A percentile compares a stretch with the other conserved stretches of the same genome.
Evolutionary conservation across 2,113 vertebrate species (phyloP).

Genomic region (Xerus inauris): DNA sequence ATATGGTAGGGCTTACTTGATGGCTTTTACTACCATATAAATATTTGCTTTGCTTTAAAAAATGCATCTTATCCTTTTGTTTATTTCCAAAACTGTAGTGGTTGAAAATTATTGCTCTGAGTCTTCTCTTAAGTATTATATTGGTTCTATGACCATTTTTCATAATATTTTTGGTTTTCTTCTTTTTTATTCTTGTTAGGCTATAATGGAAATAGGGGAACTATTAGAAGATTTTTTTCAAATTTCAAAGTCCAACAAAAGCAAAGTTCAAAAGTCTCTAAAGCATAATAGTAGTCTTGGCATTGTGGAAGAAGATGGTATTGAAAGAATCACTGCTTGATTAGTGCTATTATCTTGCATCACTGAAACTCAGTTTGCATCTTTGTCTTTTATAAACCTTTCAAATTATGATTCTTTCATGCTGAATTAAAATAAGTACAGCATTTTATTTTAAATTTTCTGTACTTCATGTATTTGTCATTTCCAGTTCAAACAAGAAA

Average conservation of each 20-base stretch:
- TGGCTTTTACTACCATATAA: neutral
- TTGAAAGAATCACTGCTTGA: neutral
- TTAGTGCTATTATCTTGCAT: neutral
- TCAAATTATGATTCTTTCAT: neutral
- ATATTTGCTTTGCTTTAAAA: neutral
- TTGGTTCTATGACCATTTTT: neutral
- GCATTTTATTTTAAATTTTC: conserved; percentile 5
- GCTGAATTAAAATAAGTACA: neutral
- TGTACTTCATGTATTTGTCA: neutral
- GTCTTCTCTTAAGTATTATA: neutral
- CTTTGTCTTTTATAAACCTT: conserved; percentile 30
- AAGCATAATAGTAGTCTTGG: neutral
- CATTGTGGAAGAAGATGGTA: neutral
- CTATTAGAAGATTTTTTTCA: neutral
- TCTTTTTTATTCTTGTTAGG: neutral
- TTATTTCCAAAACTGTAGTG: neutral
- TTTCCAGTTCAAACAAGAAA: conserved; percentile 4
- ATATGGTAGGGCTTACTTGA: neutral
- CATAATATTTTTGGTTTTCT: neutral
- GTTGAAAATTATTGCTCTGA: neutral
- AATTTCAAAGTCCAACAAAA: neutral
- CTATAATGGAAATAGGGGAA: neutral
- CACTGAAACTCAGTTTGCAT: neutral
- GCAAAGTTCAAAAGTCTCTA: neutral
- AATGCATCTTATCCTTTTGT: neutral